Percentiles rank a stretch among this genome's conserved stretches.
Conservation (phyloP, 2,797 vertebrate genomes). For the Mormyrus proboscirostris region DNA sequence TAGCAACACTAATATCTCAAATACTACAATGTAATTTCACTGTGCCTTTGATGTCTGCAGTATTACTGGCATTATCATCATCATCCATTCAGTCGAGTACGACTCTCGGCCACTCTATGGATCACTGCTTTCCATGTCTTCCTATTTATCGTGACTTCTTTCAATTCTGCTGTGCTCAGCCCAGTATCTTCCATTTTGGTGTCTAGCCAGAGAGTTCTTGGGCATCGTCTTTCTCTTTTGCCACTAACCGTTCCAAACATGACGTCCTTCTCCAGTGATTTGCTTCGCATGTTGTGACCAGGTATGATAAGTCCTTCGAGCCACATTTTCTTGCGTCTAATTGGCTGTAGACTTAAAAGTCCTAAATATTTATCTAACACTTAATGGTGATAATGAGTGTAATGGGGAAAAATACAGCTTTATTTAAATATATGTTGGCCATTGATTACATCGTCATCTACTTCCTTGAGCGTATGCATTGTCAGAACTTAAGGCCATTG, state of each 20-base stretch:
- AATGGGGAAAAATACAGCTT: background rate
- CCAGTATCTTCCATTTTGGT: background rate
- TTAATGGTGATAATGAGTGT: background rate
- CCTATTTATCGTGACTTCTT: background rate
- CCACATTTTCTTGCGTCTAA: background rate
- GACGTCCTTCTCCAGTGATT: background rate
- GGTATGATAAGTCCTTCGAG: background rate
- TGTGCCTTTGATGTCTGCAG: background rate
- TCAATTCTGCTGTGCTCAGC: background rate
- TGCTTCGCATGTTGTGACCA: background rate
- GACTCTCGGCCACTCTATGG: background rate
- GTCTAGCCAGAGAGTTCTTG: background rate
- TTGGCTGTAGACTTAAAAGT: background rate
- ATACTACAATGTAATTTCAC: background rate
- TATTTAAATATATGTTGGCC: background rate
- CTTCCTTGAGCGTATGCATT: background rate
- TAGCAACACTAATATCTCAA: background rate
- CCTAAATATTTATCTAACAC: background rate
- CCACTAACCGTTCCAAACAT: background rate
- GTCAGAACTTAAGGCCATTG: constrained; percentile 30
- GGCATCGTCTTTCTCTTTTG: background rate
- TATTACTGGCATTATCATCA: background rate
- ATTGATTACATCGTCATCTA: background rate
- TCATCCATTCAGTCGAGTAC: background rate
- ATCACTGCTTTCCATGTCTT: background rate